A percentile compares a stretch with the other conserved stretches of the same genome.
Evolutionary conservation across 2,113 vertebrate species (phyloP).

Genomic region (Lipotes vexillifer): DNA sequence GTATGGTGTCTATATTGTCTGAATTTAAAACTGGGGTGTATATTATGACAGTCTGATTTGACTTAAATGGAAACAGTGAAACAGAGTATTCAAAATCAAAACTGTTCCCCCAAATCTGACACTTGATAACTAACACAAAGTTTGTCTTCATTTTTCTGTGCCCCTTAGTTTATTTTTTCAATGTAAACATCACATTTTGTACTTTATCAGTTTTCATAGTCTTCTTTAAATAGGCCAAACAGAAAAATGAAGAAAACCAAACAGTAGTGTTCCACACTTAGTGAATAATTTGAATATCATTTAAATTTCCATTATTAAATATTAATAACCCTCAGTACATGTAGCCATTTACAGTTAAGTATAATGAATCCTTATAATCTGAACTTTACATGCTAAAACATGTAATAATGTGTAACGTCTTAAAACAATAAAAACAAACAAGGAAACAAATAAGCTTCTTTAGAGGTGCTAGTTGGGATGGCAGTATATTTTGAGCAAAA

Average conservation of each 20-base stretch:
- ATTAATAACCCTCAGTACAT: not conserved
- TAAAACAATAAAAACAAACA: not conserved
- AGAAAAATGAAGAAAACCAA: conserved; percentile 4
- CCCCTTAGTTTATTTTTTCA: not conserved
- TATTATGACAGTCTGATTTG: not conserved
- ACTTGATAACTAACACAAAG: not conserved
- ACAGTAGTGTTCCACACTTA: not conserved
- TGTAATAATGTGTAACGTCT: not conserved
- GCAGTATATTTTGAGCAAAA: not conserved
- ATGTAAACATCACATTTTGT: not conserved
- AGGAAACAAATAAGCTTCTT: not conserved
- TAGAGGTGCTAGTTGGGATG: not conserved
- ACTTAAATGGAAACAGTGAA: not conserved
- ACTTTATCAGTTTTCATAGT: not conserved
- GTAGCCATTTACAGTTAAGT: not conserved
- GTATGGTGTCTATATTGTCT: not conserved
- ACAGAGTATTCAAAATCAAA: not conserved
- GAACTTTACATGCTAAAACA: not conserved
- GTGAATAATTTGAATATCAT: not conserved
- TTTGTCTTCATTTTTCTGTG: not conserved
- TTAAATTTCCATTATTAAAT: not conserved
- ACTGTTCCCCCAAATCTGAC: not conserved
- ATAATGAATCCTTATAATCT: not conserved
- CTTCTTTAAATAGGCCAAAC: not conserved
- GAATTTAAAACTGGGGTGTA: not conserved